Base-by-base conservation (phyloP, 2,888 invertebrate species). In the Tipula confusa region DNA sequence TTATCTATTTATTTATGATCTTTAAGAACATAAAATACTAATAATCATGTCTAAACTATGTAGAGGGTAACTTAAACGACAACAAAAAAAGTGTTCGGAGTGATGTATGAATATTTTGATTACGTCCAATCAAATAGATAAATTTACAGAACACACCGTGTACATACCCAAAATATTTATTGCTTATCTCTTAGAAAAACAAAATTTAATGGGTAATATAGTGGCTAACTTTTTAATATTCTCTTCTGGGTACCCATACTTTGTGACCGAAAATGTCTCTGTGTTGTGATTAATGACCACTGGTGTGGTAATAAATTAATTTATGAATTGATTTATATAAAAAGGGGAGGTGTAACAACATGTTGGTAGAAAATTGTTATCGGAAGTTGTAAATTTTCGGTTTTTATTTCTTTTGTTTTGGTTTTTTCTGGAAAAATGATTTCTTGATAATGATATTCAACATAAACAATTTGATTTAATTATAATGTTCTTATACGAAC, bases 71-170 rank as follows among this genome's bases (percentile, higher is more conserved):
- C 7, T 2, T n/a, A 43, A 43, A 3, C 43, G 13, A 43, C 43
- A n/a, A 43, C n/a, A n/a, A n/a, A n/a, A n/a, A n/a, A n/a, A n/a
- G n/a, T n/a, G n/a, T n/a, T n/a, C n/a, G 43, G 3, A 64, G 64
- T 64, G 64, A 64, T 64, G 64, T 64, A 64, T 64, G 64, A 64
- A 64, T 64, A 64, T 64, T 64, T 64, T 64, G 64, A 64, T 64
- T 64, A 24, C n/a, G 64, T 64, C 11, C n/a, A n/a, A n/a, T n/a
- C 18, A 64, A 64, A 64, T 64, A 64, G 64, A 64, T 64, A 15
- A 43, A 43, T 15, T 15, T 43, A 5, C 33, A n/a, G n/a, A n/a
- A 64, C 64, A 18, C 64, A 43, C 43, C 7, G 31, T 31, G 31
- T 31, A 31, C 31, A 9, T 18, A 64, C 24, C 24, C 7, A 64